These are phyloP conservation scores for Nymphalis c-album DNA, from an alignment of 2,888 invertebrate species.

Conservation along the genomic window DNA sequence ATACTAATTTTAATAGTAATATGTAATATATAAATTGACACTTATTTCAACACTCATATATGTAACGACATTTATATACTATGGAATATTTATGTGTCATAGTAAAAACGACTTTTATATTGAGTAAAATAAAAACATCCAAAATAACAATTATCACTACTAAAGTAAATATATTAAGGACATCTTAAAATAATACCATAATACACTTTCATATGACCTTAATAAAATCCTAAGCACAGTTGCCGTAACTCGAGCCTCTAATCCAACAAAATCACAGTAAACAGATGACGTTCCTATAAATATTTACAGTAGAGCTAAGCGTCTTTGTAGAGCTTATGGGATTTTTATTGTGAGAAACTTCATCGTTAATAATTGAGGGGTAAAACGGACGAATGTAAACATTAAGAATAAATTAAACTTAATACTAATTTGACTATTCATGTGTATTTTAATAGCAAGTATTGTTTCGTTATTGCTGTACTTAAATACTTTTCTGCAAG, in stretches of 20 bases:
- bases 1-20: no score
- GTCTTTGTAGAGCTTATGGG: slow-evolving; percentile 55
- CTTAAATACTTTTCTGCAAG: no score
- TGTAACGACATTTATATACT: no score
- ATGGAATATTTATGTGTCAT: no score
- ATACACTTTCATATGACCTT: slow-evolving; percentile 16
- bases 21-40: no score
- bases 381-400: slow-evolving; percentile 32
- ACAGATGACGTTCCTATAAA: slow-evolving; percentile 64
- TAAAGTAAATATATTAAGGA: neutral
- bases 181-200: slow-evolving; percentile 2
- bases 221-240: slow-evolving; percentile 25
- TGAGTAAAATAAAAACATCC: no score
- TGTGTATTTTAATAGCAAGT: no score
- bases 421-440: slow-evolving; percentile 26
- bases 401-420: slow-evolving; percentile 27
- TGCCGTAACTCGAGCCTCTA: slow-evolving; percentile 31
- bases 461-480: no score
- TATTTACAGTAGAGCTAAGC: slow-evolving; percentile 65
- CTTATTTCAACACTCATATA: no score
- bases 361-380: slow-evolving; percentile 44
- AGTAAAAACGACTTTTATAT: no score
- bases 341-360: slow-evolving; percentile 72
- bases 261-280: slow-evolving; percentile 47
- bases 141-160: no score